A percentile compares a stretch with the other conserved stretches of the same genome.
Conservation (phyloP, 2,888 invertebrate genomes). For the Drosophila recens region DNA sequence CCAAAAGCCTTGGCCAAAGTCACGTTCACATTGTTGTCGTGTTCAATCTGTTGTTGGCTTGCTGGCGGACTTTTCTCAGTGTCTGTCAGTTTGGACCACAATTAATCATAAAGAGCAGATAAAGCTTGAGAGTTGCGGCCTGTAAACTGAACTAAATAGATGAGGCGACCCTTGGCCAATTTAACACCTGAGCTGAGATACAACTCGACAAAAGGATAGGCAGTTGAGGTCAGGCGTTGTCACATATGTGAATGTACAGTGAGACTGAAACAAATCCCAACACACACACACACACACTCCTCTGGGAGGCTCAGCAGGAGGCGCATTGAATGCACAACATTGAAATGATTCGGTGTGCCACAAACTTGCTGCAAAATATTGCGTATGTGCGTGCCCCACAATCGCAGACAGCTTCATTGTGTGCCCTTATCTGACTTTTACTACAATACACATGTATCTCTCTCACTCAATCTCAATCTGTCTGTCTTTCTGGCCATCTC, state of each 20-base stretch:
- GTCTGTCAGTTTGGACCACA: constrained; percentile 47
- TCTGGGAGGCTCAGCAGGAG: neutral
- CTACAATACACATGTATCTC: neutral
- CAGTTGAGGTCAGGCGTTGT: constrained; percentile 32
- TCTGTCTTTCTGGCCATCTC: neutral
- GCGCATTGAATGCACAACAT: constrained; percentile 54
- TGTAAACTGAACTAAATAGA: constrained; percentile 46
- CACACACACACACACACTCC: constrained; percentile 11
- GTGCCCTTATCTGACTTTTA: neutral
- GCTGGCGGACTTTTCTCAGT: constrained; percentile 38
- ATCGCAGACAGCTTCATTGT: constrained; percentile 22
- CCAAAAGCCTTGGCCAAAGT: constrained; percentile 18
- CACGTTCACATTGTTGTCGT: constrained; percentile 37
- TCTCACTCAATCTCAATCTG: neutral
- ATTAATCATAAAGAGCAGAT: constrained; percentile 64
- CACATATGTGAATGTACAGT: constrained; percentile 26
- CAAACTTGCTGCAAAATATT: constrained; percentile 79
- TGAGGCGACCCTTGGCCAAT: constrained; percentile 33
- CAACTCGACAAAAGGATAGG: constrained; percentile 12
- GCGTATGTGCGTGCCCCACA: constrained; percentile 66
- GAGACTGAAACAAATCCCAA: constrained; percentile 39
- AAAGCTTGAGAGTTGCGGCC: constrained; percentile 41
- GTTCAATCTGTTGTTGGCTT: constrained; percentile 40
- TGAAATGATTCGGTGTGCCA: constrained; percentile 74
- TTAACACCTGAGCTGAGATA: constrained; percentile 18